Base-by-base conservation (phyloP, 2,797 vertebrate genomes). In the Hemibagrus guttatus region DNA sequence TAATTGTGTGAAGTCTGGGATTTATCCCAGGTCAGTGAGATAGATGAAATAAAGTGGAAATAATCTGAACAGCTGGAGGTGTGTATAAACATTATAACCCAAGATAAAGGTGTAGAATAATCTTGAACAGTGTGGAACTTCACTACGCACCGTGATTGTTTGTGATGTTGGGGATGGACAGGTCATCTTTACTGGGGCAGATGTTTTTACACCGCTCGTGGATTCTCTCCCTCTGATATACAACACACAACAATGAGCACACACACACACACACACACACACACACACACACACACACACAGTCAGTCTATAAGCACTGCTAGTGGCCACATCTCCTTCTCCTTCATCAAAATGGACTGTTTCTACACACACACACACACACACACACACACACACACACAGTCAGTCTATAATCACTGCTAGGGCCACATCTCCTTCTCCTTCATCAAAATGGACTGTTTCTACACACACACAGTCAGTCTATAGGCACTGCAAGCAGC, bases 151-250 rank as follows among this genome's bases (percentile, higher is more conserved):
- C 98, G 17, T 97, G 95, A 91, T 94, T 97, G 90, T 95, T 94
- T 91, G 96, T 94, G 89, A 97, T 91, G 90, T 90, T 94, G 90
- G 96, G 93, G 86, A 93, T 94, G 8, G 96, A 93, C 56, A 96
- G 96, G 39, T 96, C 95, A 86, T 98, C 97, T 95, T 98, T 99
- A 91, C 94, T 93, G 87, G 96, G 96, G 94, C 96, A 99, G 94
- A 97, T 95, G 75, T 90, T 95, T 94, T 97, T 98, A 93, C 96
- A 98, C 88, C 95, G 97, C 87, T 98, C 97, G 71, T 98, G 97
- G 95, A 97, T 95, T 92, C 95, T 96, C 92, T 99, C 97, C 93
- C 96, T 97, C 98, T 99, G 91, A 49, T 7, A 49, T 49, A 49
- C 46, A 88, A 91, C 88, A 94, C 6, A 83, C 21, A 83, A 63